phyloP scores from a whole-genome alignment of 2,888 invertebrate species.

The Carabus problematicus region DNA sequence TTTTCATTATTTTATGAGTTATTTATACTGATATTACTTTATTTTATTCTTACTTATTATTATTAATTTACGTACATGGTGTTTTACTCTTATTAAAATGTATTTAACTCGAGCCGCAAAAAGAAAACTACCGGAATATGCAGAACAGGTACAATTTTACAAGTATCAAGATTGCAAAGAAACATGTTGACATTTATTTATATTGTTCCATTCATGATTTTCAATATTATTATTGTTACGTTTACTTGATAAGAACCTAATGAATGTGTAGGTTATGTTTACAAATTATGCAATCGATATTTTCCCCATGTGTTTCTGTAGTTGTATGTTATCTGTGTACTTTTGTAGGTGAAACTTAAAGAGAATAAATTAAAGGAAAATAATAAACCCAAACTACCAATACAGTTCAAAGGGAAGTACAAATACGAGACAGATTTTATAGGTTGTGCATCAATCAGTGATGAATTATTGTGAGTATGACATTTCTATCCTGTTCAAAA shows the following conservation, averaged over 20 bases:
- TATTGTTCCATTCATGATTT: no score
- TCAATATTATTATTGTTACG: conserved; percentile 6
- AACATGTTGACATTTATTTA: conserved; percentile 24
- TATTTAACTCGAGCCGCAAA: conserved; percentile 35
- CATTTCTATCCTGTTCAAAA: conserved; percentile 59
- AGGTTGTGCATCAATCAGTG: conserved; percentile 61
- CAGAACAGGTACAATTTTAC: conserved; percentile 20
- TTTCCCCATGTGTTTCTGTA: no score
- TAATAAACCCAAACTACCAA: conserved; percentile 43
- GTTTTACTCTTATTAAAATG: conserved; percentile 10
- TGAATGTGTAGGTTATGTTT: conserved; percentile 17
- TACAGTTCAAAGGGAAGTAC: conserved; percentile 53
- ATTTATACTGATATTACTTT: neutral
- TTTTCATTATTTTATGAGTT: conserved; percentile 9
- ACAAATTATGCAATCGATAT: conserved; percentile 23
- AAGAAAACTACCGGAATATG: conserved; percentile 38
- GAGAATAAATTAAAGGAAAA: conserved; percentile 25
- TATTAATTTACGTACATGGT: neutral
- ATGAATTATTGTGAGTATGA: conserved; percentile 58
- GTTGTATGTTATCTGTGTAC: neutral
- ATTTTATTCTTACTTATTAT: neutral
- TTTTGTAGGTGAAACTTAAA: conserved; percentile 27
- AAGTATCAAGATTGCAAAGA: conserved; percentile 40
- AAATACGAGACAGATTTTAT: conserved; percentile 55
- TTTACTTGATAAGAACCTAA: conserved; percentile 8